Evolutionary conservation across 2,888 invertebrate genomes (phyloP).

Genomic region (Brachynemurus nebulosus): DNA sequence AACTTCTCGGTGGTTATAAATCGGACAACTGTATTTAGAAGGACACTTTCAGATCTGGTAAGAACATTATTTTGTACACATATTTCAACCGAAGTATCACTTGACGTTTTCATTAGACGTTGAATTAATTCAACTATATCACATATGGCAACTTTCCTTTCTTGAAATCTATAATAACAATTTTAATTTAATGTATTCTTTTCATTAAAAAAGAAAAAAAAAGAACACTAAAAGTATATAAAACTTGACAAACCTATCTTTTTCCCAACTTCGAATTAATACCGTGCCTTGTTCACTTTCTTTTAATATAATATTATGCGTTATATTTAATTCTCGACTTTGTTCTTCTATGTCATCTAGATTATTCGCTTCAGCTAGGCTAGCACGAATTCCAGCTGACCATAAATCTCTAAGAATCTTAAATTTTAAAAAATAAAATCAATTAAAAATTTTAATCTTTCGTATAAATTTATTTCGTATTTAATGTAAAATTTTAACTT

Average conservation of each 20-base stretch:
- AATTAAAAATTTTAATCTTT: no score
- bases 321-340: constrained; percentile 43
- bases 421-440: no score
- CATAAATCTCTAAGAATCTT: constrained; percentile 50
- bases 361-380: constrained; percentile 42
- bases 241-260: constrained; percentile 35
- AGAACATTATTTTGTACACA: constrained; percentile 12
- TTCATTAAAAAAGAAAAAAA: not conserved
- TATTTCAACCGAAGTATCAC: constrained; percentile 13
- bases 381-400: constrained; percentile 51
- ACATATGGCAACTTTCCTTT: constrained; percentile 41
- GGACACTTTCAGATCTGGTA: constrained; percentile 25
- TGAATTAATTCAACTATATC: constrained; percentile 60
- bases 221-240: not conserved
- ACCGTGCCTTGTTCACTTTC: constrained; percentile 41
- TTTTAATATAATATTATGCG: constrained; percentile 48
- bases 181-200: not conserved
- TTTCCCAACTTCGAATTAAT: constrained; percentile 45
- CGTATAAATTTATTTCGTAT: no score
- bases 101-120: constrained; percentile 36
- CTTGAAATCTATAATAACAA: constrained; percentile 37
- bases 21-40: constrained; percentile 42
- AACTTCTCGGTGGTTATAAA: constrained; percentile 54
- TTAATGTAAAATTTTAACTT: no score
- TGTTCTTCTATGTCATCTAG: constrained; percentile 52